Evolutionary conservation across 2,113 vertebrate species (phyloP).

Genomic region (Pimephales promelas): DNA sequence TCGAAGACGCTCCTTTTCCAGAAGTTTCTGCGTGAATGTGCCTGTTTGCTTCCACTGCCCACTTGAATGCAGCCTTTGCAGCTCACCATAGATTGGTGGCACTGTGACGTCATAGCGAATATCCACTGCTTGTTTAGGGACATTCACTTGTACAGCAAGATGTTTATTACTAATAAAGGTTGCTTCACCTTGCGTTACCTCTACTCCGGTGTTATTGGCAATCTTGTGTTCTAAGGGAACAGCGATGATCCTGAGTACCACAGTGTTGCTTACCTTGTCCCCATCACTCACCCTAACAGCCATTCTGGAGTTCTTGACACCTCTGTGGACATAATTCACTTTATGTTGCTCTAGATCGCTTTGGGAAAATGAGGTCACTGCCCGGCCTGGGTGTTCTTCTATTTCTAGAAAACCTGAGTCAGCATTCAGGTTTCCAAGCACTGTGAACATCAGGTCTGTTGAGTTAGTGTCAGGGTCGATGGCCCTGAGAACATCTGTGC

Average conservation of each 20-base stretch:
- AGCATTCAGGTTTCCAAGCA: constrained; percentile 79
- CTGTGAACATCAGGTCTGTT: constrained; percentile 73
- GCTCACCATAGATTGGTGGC: constrained; percentile 77
- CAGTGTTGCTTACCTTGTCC: constrained; percentile 84
- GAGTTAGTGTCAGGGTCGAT: constrained; percentile 80
- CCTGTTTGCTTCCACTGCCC: constrained; percentile 77
- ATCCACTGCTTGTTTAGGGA: constrained; percentile 69
- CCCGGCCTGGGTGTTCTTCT: constrained; percentile 64
- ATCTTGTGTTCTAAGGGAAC: constrained; percentile 79
- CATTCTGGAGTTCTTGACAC: constrained; percentile 77
- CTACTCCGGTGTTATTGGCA: constrained; percentile 77
- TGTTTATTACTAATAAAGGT: constrained; percentile 74
- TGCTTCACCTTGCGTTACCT: constrained; percentile 75
- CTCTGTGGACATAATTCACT: constrained; percentile 83
- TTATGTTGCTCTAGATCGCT: constrained; percentile 78
- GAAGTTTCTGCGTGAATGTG: constrained; percentile 79
- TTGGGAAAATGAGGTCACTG: constrained; percentile 77
- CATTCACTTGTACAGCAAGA: constrained; percentile 80
- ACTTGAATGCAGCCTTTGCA: constrained; percentile 75
- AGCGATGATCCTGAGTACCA: constrained; percentile 80
- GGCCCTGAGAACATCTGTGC: constrained; percentile 73
- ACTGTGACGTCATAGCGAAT: constrained; percentile 76
- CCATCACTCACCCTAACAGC: constrained; percentile 85
- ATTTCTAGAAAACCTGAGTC: constrained; percentile 84
- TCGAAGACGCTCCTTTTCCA: constrained; percentile 74